Conservation (phyloP, 2,888 invertebrate genomes). For the Dasysyrphus albostriatus region DNA sequence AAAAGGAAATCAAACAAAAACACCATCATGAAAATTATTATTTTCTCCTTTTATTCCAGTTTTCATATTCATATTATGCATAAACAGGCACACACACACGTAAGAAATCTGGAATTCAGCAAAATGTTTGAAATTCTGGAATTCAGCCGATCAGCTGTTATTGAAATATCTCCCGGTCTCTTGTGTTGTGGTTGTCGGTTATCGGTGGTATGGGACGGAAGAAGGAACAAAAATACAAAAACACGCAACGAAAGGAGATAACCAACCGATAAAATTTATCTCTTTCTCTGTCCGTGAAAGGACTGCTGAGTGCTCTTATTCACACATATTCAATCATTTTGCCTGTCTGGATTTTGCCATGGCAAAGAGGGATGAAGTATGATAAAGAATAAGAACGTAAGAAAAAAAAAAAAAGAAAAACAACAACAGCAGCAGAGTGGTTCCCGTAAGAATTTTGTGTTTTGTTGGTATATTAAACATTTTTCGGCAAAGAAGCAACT, state of each 20-base stretch:
- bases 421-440: slow-evolving; percentile 34
- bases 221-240: slow-evolving; percentile 25
- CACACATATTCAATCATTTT: slow-evolving; percentile 75
- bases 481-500: slow-evolving; percentile 31
- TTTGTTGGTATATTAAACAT: slow-evolving; percentile 48
- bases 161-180: slow-evolving; percentile 18
- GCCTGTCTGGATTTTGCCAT: slow-evolving; percentile 53
- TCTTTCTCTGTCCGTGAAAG: slow-evolving; percentile 69
- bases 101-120: slow-evolving; percentile 60
- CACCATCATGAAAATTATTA: not conserved
- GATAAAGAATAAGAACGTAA: slow-evolving; percentile 19
- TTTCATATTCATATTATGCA: slow-evolving; percentile 20
- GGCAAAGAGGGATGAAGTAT: slow-evolving; percentile 23
- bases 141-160: slow-evolving; percentile 72
- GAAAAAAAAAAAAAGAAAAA: slow-evolving; percentile 18
- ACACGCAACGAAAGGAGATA: slow-evolving; percentile 52
- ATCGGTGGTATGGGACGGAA: slow-evolving; percentile 3
- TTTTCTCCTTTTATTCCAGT: slow-evolving; percentile 46
- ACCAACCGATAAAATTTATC: slow-evolving; percentile 57
- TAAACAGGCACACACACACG: slow-evolving; percentile 1
- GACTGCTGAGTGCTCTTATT: slow-evolving; percentile 74
- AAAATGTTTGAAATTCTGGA: slow-evolving; percentile 57
- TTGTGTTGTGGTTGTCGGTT: no score
- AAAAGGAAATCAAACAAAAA: slow-evolving; percentile 38
- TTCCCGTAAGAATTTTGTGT: slow-evolving; percentile 39